Evolutionary conservation across 2,113 vertebrate species (phyloP), one percentile per base, ranked within the genome.

Genomic region (Gobio gobio): DNA sequence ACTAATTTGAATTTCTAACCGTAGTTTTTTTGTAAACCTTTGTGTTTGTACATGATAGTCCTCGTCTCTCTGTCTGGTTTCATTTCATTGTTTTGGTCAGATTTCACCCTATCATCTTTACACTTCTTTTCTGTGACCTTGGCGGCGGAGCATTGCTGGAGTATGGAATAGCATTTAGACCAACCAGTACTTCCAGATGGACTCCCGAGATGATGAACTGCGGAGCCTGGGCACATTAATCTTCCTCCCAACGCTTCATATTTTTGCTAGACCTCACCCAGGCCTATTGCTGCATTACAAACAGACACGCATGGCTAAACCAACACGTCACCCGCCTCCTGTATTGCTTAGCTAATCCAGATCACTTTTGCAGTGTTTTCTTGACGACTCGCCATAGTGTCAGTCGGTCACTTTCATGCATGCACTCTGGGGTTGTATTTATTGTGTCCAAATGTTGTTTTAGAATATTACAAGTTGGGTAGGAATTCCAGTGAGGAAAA

Each of bases 121-220:
- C 59, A 43, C 56, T 66, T 73, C 83, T 88, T 56, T 90, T 70
- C 79, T 83, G 86, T 90, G 93, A 94, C 94, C 93, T 94, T 94
- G 92, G 89, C 87, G 63, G 59, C 86, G 74, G 87, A 90, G 87
- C 78, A n/a, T 73, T 33, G 64, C 70, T 75, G 33, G 85, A 75
- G 58, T 86, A 45, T 59, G 22, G 87, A 87, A 91, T 91, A 90
- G 78, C 88, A 59, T 91, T 93, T 88, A 89, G 87, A 84, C 87
- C 86, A 86, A 92, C 90, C 85, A 82, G 88, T 90, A 87, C 88
- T 88, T 90, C 89, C 83, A 83, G 89, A 91, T 87, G 61, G 86
- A 82, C 78, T 89, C 86, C 88, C 88, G 88, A 89, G 91, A 94
- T 94, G 94, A 94, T 94, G 91, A 94, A 94, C 83, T 93, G 84